Evolutionary conservation across 2,888 invertebrate genomes (phyloP).

Genomic region (Hipparchia sbordonii): DNA sequence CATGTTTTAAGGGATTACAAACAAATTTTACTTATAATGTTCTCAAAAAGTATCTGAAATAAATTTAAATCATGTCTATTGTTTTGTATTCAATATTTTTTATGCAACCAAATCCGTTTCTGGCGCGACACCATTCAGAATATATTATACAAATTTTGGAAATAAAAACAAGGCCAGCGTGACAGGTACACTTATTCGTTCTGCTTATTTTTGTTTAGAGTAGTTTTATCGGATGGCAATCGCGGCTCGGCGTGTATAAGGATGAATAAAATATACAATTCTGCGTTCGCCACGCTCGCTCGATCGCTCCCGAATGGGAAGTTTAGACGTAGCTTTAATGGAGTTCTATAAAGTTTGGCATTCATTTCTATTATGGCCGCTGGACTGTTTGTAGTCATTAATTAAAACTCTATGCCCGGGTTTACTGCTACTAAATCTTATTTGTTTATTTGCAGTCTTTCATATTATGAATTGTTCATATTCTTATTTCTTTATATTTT

Average conservation of each 20-base stretch:
- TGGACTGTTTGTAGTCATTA: constrained; percentile 74
- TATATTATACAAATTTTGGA: constrained; percentile 83
- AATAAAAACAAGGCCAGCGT: constrained; percentile 78
- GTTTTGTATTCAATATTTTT: constrained; percentile 54
- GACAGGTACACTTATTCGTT: constrained; percentile 80
- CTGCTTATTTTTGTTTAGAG: constrained; percentile 77
- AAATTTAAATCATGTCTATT: constrained; percentile 49
- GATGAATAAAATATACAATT: constrained; percentile 79
- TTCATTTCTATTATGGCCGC: constrained; percentile 73
- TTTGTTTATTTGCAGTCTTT: constrained; percentile 58
- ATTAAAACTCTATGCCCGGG: constrained; percentile 74
- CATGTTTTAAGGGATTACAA: constrained; percentile 31
- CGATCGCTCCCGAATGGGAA: constrained; percentile 69
- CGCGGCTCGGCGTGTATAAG: constrained; percentile 69
- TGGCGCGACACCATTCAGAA: constrained; percentile 72
- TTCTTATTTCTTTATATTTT: not conserved
- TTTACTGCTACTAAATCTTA: constrained; percentile 67
- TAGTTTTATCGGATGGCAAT: constrained; percentile 75
- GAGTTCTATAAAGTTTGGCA: constrained; percentile 72
- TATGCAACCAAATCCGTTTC: constrained; percentile 55
- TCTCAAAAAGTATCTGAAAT: constrained; percentile 7
- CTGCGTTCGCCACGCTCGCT: constrained; percentile 60
- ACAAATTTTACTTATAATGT: not conserved
- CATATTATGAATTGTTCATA: not conserved
- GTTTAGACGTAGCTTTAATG: constrained; percentile 72